phyloP scores from a whole-genome alignment of 2,113 vertebrate genomes.

The Tangachromis dhanisi region DNA sequence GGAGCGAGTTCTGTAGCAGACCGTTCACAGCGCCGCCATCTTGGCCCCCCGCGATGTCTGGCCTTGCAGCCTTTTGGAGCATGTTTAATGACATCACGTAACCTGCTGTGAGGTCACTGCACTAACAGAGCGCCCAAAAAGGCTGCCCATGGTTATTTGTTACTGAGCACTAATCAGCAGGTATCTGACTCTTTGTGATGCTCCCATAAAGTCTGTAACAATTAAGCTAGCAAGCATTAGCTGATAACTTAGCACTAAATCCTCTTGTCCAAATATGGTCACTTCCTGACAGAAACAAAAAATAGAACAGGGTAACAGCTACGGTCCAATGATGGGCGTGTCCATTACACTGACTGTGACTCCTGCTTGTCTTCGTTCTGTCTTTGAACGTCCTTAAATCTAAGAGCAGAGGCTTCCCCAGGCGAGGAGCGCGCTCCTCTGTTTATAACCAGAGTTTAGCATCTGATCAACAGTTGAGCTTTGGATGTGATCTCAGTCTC shows the following conservation, averaged over 20 bases:
- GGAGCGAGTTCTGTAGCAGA: not conserved
- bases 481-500: not conserved
- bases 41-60: not conserved
- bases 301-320: not conserved
- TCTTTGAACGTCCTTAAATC: not conserved
- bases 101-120: not conserved
- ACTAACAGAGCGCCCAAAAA: not conserved
- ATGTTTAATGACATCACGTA: not conserved
- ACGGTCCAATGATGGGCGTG: not conserved
- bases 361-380: not conserved
- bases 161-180: not conserved
- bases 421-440: not conserved
- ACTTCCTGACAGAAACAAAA: not conserved
- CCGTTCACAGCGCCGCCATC: not conserved
- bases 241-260: not conserved
- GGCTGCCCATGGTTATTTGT: not conserved
- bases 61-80: not conserved
- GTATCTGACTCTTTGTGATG: not conserved
- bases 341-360: not conserved
- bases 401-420: not conserved
- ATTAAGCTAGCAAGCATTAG: not conserved
- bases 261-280: not conserved
- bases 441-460: not conserved
- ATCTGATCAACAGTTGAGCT: not conserved
- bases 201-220: not conserved